Percentiles rank a stretch among this genome's conserved stretches.
Evolutionary conservation across 2,797 vertebrate genomes (phyloP).

Genomic region (Taeniopygia guttata): DNA sequence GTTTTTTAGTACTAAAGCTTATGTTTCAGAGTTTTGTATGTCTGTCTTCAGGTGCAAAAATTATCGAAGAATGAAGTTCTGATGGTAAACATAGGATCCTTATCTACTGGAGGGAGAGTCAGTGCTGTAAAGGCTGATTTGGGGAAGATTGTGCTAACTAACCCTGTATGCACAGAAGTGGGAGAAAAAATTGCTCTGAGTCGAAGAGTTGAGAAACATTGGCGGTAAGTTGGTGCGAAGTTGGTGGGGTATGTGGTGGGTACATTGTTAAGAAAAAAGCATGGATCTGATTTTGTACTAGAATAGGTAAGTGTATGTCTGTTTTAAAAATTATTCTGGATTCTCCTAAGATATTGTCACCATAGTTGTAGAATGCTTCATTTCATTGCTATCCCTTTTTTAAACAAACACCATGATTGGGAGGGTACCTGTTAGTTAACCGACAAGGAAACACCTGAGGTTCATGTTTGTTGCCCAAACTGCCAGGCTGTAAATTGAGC

Average conservation of each 20-base stretch:
- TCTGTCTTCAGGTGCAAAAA: constrained; percentile 90
- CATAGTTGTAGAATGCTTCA: background rate
- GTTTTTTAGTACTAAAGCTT: background rate
- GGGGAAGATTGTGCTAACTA: constrained; percentile 98
- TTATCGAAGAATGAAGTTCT: constrained; percentile 97
- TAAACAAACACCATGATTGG: background rate
- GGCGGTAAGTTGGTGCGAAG: constrained; percentile 84
- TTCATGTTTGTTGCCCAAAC: background rate
- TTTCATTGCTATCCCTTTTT: background rate
- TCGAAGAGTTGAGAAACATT: constrained; percentile 97
- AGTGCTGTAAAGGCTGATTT: constrained; percentile 97
- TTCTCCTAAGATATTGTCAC: background rate
- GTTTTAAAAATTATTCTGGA: background rate
- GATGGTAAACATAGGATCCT: constrained; percentile 98
- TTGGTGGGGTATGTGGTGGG: background rate
- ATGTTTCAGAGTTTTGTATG: background rate
- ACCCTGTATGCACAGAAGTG: constrained; percentile 98
- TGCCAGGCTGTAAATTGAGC: background rate
- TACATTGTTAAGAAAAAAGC: background rate
- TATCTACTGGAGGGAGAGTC: constrained; percentile 96
- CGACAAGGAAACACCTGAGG: background rate
- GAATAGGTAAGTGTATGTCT: background rate
- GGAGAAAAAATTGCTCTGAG: constrained; percentile 99
- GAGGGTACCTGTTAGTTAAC: background rate
- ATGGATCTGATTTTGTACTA: background rate